Evolutionary conservation across 2,888 invertebrate species (phyloP).

Genomic region (Dolichopus griseipennis): DNA sequence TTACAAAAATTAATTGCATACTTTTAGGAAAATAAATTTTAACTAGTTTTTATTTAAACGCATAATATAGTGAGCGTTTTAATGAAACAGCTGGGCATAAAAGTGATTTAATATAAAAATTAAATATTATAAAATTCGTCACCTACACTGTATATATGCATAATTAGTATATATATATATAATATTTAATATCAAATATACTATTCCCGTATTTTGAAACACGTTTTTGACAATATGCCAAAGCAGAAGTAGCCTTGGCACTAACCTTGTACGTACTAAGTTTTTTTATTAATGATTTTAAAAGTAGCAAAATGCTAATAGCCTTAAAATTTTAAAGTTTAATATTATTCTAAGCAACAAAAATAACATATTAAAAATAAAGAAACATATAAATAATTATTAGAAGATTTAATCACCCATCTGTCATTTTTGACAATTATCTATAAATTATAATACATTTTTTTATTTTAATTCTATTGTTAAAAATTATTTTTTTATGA

Average conservation of each 20-base stretch:
- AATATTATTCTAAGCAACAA: too few relatives aligned
- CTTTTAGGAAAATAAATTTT: too few relatives aligned
- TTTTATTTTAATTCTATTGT: background rate
- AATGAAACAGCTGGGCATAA: too few relatives aligned
- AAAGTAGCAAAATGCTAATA: background rate
- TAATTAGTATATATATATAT: too few relatives aligned
- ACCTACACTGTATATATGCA: too few relatives aligned
- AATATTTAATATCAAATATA: too few relatives aligned
- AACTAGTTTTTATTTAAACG: too few relatives aligned
- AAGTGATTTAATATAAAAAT: too few relatives aligned
- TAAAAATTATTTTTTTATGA: too few relatives aligned
- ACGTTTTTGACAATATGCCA: background rate
- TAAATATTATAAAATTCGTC: too few relatives aligned
- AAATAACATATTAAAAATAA: background rate
- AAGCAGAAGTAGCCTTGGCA: background rate
- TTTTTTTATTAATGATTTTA: background rate
- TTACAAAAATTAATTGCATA: too few relatives aligned
- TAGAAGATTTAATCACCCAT: background rate
- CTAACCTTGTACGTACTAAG: conserved; percentile 1
- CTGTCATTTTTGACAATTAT: background rate
- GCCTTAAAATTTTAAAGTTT: background rate
- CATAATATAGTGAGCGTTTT: too few relatives aligned
- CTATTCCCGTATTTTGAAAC: background rate
- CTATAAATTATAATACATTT: background rate
- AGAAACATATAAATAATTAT: background rate